Evolutionary conservation across 2,113 vertebrate genomes (phyloP), one percentile per base, ranked within the genome.

Genomic region (Osmerus eperlanus): DNA sequence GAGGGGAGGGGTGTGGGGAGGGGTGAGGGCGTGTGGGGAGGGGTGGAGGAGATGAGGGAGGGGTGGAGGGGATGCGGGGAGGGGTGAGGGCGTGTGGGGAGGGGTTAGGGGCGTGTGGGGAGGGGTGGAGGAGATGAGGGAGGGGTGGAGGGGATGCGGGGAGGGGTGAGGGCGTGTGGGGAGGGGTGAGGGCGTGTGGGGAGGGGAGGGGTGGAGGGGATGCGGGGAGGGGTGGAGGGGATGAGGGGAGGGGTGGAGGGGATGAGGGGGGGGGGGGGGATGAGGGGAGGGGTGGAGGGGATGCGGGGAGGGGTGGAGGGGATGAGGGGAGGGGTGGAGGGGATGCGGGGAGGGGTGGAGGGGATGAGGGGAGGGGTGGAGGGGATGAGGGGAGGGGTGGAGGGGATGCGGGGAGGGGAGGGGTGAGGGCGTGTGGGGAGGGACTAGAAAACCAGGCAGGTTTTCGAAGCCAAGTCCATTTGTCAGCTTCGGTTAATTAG

Each of bases 401-500:
- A n/a, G 16, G 54, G 54, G 3, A 0, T 21, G 21, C 21, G 21
- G 21, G 21, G 21, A 21, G 21, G 21, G 21, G 21, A 21, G 21
- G 21, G 21, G 21, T 21, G 21, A 21, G 21, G 21, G 21, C 21
- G 21, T 5, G 2, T 8, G 60, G 0, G 12, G 1, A n/a, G 25
- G 54, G 54, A 11, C 25, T 16, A 2, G 58, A 36, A 2, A 36
- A 8, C 18, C 2, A 16, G 29, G 28, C 2, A 55, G 18, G 28
- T 13, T 32, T 63, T 58, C 60, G 32, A 25, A 23, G 67, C 68
- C 63, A 56, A 75, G 70, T 67, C 68, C 70, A 53, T 82, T 73
- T 84, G 78, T 81, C 78, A 68, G 61, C 51, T 76, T 78, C 65
- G 56, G 76, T 80, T 82, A 81, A 82, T 81, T 81, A 69, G 68